phyloP scores from a whole-genome alignment of 2,888 invertebrate genomes.

The Asteroscopus sphinx region DNA sequence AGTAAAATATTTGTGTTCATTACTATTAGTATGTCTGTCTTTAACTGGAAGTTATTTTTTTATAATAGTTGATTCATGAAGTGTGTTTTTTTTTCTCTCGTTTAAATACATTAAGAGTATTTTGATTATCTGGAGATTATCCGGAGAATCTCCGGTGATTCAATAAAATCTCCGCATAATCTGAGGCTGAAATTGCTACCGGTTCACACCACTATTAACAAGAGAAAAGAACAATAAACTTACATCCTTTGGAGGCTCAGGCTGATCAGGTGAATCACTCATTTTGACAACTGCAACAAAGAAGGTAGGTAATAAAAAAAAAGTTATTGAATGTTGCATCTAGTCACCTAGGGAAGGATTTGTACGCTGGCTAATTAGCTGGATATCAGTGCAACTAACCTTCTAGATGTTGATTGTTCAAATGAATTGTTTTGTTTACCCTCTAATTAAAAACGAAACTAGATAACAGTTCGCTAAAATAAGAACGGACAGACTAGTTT shows the following conservation, averaged over 20 bases:
- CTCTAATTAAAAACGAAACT: conserved; percentile 48
- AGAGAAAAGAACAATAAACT: conserved; percentile 23
- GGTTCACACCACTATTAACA: not conserved
- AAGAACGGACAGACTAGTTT: not conserved
- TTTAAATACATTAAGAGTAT: no score
- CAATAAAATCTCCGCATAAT: no score
- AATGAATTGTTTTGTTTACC: conserved; percentile 66
- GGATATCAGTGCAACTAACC: conserved; percentile 15
- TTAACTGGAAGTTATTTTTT: no score
- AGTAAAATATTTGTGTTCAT: no score
- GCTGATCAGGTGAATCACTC: conserved; percentile 83
- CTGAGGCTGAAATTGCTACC: no score
- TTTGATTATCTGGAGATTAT: no score
- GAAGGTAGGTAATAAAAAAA: not conserved
- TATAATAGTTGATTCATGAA: no score
- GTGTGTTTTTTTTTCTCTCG: no score
- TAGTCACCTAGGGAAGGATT: no score
- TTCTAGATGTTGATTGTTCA: conserved; percentile 1
- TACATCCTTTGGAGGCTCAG: conserved; percentile 85
- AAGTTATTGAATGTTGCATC: not conserved
- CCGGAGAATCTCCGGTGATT: not conserved
- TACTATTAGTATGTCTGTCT: no score
- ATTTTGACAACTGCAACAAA: conserved; percentile 66
- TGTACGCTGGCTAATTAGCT: not conserved
- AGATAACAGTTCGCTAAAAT: conserved; percentile 1